Base-by-base conservation (phyloP, 64 coral and sea anemone species). In the Hydrozoanthus tunicans region DNA sequence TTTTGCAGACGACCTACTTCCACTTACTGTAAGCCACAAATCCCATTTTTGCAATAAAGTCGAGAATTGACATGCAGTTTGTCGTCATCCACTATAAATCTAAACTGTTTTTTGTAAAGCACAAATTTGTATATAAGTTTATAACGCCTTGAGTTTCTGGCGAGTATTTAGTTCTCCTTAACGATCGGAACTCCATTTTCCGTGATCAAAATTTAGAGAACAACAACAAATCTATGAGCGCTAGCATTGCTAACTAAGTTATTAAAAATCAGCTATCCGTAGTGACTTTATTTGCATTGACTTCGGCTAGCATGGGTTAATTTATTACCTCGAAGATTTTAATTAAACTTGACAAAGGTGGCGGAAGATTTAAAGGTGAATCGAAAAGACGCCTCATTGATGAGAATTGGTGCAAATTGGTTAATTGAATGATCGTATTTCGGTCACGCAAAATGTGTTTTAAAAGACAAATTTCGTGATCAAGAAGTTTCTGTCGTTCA, bases 371-470 rank as follows among this genome's bases (percentile, higher is more conserved):
- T 79, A 79, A 79, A 79, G 77, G 6, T 51, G 51, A 56, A 6
- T 77, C 12, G 75, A 79, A 56, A 56, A 79, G 53, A n/a, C 53
- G 14, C 77, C 53, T 7, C 17, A 79, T 79, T 79, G 77, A 79
- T 79, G 77, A 52, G 58, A 79, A 79, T 79, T 79, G 77, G 14
- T 7, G 77, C 58, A 79, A 79, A 79, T 79, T 79, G 77, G 53
- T 13, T 79, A 79, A 79, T 79, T 79, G 53, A 79, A 79, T 79
- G 64, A 79, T 79, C 77, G 77, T 55, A 52, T 79, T 79, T 77
- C 15, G 20, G 55, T 79, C 77, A 79, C 77, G 77, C 77, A 56
- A 79, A 79, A 79, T 23, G 77, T 23, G 54, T 77, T 78, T 78
- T 78, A 14, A 17, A 17, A 10, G 14, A 6, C 4, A 53, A 56